Percentiles rank a stretch among this genome's conserved stretches.
Evolutionary conservation across 2,888 invertebrate species (phyloP).

Genomic region (Habrosyne pyritoides): DNA sequence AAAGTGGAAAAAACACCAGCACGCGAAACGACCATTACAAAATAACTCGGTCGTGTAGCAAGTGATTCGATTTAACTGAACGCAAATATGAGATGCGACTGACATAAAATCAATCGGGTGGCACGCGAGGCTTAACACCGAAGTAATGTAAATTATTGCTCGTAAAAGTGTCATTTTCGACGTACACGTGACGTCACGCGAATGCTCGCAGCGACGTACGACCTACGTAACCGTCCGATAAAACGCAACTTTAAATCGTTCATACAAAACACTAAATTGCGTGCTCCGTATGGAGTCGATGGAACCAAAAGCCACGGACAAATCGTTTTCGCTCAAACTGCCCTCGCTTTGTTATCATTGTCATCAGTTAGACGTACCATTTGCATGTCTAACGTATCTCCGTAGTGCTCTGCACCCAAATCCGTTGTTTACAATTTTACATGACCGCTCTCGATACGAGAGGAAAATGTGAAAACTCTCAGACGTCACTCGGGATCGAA

Average conservation of each 20-base stretch:
- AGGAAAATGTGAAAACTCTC: conserved; percentile 52
- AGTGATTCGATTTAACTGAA: conserved; percentile 78
- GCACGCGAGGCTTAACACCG: conserved; percentile 80
- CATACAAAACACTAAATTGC: conserved; percentile 41
- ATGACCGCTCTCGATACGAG: conserved; percentile 28
- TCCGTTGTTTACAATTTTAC: conserved; percentile 36
- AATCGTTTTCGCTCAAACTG: conserved; percentile 49
- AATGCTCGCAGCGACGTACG: conserved; percentile 39
- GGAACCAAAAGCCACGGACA: conserved; percentile 3
- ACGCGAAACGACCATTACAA: conserved; percentile 79
- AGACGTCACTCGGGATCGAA: conserved; percentile 51
- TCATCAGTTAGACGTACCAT: conserved; percentile 64
- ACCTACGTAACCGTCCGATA: conserved; percentile 24
- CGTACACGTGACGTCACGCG: conserved; percentile 78
- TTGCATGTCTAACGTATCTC: conserved; percentile 58
- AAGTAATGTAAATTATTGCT: conserved; percentile 82
- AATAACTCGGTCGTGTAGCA: conserved; percentile 74
- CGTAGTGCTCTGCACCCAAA: conserved; percentile 31
- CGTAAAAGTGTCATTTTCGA: conserved; percentile 82
- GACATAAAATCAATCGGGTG: conserved; percentile 81
- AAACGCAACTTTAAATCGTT: conserved; percentile 44
- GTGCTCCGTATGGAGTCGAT: conserved; percentile 41
- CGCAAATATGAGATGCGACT: conserved; percentile 78
- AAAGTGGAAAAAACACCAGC: conserved; percentile 57
- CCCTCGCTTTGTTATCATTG: conserved; percentile 70